Evolutionary conservation across 2,113 vertebrate genomes (phyloP), one percentile per base, ranked within the genome.

Genomic region (Pitta sordida): DNA sequence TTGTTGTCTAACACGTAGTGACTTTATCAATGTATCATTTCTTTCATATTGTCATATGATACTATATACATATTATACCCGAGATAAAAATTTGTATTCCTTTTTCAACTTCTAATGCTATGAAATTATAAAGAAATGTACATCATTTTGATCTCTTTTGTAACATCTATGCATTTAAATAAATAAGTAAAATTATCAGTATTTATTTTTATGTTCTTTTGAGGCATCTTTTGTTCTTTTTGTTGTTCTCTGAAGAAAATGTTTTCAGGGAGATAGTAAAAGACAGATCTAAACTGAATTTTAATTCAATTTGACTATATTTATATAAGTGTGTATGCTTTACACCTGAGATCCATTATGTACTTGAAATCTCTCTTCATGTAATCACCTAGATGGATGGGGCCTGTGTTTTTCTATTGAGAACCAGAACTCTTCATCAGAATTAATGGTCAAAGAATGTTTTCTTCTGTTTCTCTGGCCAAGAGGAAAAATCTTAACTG

Each of bases 131-230:
- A 80, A 78, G 60, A 87, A 87, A 51, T 85, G 62, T 92, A 85
- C 73, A 60, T 90, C 37, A 39, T 93, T 94, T 92, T 95, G 95
- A 73, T 75, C 46, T 85, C 44, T 71, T 95, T 93, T 96, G 83
- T 96, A 91, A 88, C 48, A 88, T 82, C 68, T 90, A 79, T 92
- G 27, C 93, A 88, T 93, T 96, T 96, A 94, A 97, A 97, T 96
- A 97, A 96, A 96, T 64, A 67, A 79, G 18, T 92, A 69, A 95
- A 95, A 78, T 81, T 64, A 75, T 74, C 63, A 37, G 6, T 93
- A 88, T 75, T 93, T 90, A 68, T 44, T 10, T 30, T 78, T 0
- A 44, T n/a, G 3, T 53, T 82, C 23, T 81, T 91, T 69, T 37
- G 37, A 76, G 63, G 19, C 6, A 17, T 41, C 27, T 65, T 73